Percentiles rank a stretch among this genome's conserved stretches.
Conservation (phyloP, 2,113 vertebrate species). For the Sarotherodon lohbergeri region DNA sequence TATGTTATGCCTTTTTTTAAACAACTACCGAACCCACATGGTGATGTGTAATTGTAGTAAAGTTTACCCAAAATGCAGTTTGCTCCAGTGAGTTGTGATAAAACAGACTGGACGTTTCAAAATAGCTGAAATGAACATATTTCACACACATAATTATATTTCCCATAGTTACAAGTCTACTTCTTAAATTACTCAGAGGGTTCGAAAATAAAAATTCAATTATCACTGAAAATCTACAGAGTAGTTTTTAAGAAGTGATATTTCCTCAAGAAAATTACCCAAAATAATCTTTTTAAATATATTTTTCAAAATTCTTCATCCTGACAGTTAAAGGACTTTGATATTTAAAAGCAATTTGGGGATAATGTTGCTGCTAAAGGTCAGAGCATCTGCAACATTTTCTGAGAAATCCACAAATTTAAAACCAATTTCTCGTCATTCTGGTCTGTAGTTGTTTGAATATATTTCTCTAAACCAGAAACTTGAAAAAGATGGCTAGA, state of each 20-base stretch:
- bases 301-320: neutral
- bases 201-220: neutral
- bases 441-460: neutral
- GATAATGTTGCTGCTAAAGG: neutral
- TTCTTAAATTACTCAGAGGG: rapidly evolving
- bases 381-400: neutral
- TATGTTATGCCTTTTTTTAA: neutral
- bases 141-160: rapidly evolving
- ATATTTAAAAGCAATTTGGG: neutral
- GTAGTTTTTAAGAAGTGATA: neutral
- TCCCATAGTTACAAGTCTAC: neutral
- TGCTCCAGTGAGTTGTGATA: neutral
- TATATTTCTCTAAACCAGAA: neutral
- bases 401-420: neutral
- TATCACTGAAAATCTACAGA: neutral
- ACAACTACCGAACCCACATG: neutral
- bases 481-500: neutral
- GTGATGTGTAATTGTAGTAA: neutral
- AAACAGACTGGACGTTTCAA: neutral
- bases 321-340: neutral
- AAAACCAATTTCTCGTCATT: neutral
- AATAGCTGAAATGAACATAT: neutral
- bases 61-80: neutral
- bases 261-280: neutral
- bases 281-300: rapidly evolving